Evolutionary conservation across 2,888 invertebrate genomes (phyloP), one percentile per base, ranked within the genome.

Genomic region (Carabus problematicus): DNA sequence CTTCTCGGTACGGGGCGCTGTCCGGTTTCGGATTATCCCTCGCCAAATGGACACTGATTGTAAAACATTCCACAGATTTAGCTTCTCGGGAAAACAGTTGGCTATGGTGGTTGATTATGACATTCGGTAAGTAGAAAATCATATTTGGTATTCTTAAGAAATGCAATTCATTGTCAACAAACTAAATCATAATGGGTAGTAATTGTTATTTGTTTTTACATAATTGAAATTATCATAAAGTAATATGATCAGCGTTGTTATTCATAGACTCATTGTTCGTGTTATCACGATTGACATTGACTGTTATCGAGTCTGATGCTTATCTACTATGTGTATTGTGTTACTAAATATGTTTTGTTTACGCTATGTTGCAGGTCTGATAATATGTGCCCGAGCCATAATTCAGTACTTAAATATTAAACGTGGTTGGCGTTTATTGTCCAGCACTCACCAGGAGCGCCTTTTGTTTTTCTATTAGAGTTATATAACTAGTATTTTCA

Each of bases 11-110:
- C 81, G 96, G 97, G 29, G 96, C 96, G 1, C 84, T 97, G 59
- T 93, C 96, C 54, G 96, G 96, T 66, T 95, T 97, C 79, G 96
- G 96, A 1, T 85, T 97, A 12, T 96, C 96, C 6, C 86, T 97
- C 72, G 94, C 95, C 73, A 97, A 97, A 83, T 97, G 96, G 96
- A 95, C 95, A 41, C 88, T 95, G 75, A 96, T 96, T 77, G 95
- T 95, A 9, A 95, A 95, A 79, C 93, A 94, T 79, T 93, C 94
- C 75, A 94, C 94, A 62, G 94, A 94, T 78, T 84, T 94, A 74
- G 92, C 93, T 68, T 91, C 91, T 8, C 91, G 91, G 78, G 94
- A 94, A 82, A 94, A 94, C 83, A 91, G 92, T 62, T 95, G 94
- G 94, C 85, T 95, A 39, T 94, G 94, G 93, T 94, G 94, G 94